Evolutionary conservation across 2,113 vertebrate species (phyloP).

Genomic region (Pterocles orientalis): DNA sequence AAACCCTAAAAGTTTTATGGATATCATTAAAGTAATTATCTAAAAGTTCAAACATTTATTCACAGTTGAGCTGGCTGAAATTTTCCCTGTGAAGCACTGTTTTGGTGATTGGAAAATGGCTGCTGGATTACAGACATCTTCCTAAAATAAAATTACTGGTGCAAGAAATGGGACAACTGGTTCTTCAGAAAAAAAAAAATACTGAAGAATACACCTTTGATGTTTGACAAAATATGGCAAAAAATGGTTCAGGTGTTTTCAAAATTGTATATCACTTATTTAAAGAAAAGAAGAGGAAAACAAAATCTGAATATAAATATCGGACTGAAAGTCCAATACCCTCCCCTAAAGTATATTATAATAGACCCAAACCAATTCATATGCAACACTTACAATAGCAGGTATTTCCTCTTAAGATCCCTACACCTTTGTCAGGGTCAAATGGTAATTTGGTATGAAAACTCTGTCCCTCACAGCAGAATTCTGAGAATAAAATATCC

Average conservation of each 20-base stretch:
- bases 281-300: background rate
- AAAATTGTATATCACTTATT: background rate
- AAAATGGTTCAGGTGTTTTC: background rate
- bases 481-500: background rate
- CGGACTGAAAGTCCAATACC: background rate
- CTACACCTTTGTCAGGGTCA: background rate
- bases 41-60: background rate
- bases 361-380: background rate
- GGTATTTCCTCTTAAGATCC: background rate
- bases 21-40: slow-evolving; percentile 11
- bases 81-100: background rate
- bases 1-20: background rate
- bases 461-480: background rate
- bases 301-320: background rate
- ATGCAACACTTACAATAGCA: background rate
- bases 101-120: background rate
- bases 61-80: background rate
- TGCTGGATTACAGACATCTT: background rate
- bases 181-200: background rate
- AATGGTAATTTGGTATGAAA: background rate
- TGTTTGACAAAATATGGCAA: background rate
- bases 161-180: background rate
- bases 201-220: background rate
- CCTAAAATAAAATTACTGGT: background rate
- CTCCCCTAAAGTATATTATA: background rate